Conservation (phyloP, 2,797 vertebrate species). For the Enoplosus armatus region DNA sequence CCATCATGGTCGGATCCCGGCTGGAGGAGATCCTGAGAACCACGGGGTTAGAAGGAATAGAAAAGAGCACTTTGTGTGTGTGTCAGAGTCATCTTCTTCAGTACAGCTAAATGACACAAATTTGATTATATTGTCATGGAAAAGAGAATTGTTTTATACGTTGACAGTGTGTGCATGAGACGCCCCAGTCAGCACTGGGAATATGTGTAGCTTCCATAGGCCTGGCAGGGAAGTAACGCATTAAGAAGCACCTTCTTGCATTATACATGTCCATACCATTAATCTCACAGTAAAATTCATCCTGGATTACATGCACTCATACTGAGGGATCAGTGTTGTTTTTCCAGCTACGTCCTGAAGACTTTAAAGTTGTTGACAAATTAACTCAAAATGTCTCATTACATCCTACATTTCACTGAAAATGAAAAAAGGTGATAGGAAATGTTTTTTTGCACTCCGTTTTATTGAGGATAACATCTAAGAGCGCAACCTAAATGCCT, state of each 20-base stretch:
- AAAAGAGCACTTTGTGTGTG: slow-evolving; percentile 27
- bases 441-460: not conserved
- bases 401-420: not conserved
- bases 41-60: slow-evolving; percentile 28
- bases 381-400: not conserved
- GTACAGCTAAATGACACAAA: slow-evolving; percentile 1
- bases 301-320: not conserved
- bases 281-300: slow-evolving; percentile 9
- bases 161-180: slow-evolving; percentile 12
- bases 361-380: not conserved
- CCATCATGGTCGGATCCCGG: slow-evolving; percentile 69
- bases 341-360: not conserved
- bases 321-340: not conserved
- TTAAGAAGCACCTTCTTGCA: slow-evolving; percentile 42
- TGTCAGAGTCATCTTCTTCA: slow-evolving; percentile 5
- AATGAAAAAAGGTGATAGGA: not conserved
- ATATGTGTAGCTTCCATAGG: not conserved
- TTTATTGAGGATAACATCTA: slow-evolving; percentile 2
- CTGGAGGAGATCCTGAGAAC: slow-evolving; percentile 60
- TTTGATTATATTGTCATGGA: slow-evolving; percentile 25
- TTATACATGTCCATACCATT: slow-evolving; percentile 40
- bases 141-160: slow-evolving; percentile 16
- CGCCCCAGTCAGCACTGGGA: not conserved
- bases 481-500: not conserved
- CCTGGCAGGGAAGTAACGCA: not conserved